Evolutionary conservation across 2,797 vertebrate species (phyloP).

Genomic region (Bradypodion ventrale): DNA sequence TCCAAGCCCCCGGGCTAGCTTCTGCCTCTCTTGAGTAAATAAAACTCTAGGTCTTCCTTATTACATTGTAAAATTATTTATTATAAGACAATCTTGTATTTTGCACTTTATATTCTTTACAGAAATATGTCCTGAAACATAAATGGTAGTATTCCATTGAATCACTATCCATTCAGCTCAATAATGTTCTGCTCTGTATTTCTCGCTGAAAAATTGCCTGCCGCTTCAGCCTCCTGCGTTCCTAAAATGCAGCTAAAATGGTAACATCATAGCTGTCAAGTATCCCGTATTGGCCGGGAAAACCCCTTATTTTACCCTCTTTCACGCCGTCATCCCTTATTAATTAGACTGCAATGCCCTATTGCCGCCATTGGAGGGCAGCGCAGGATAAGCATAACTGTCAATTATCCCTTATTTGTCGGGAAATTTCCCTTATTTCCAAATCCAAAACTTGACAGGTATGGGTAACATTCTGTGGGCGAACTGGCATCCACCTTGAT

Average conservation of each 20-base stretch:
- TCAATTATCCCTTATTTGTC: no score
- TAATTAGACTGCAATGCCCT: no score
- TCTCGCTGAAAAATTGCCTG: slow-evolving; percentile 60
- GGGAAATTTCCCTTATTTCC: no score
- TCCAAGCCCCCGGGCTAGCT: background rate
- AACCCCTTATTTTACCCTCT: no score
- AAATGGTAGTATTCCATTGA: slow-evolving; percentile 61
- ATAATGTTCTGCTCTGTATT: slow-evolving; percentile 58
- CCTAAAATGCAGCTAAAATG: slow-evolving; percentile 48
- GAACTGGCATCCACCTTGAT: slow-evolving; percentile 54
- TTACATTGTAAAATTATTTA: slow-evolving; percentile 16
- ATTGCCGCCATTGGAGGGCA: no score
- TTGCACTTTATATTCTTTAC: slow-evolving; percentile 60
- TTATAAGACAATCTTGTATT: slow-evolving; percentile 65
- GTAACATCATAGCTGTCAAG: no score
- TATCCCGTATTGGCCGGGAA: no score
- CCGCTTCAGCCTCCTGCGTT: slow-evolving; percentile 54
- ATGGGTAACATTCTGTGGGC: slow-evolving; percentile 24
- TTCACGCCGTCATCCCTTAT: no score
- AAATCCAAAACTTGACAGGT: no score
- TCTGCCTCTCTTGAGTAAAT: slow-evolving; percentile 13
- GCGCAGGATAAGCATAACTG: no score
- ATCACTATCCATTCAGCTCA: slow-evolving; percentile 58
- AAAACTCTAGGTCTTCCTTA: slow-evolving; percentile 12
- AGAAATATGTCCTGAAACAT: slow-evolving; percentile 56